These are phyloP conservation scores for Penaeus chinensis DNA, from an alignment of 1,140 invertebrate genomes.

Conservation along the genomic window DNA sequence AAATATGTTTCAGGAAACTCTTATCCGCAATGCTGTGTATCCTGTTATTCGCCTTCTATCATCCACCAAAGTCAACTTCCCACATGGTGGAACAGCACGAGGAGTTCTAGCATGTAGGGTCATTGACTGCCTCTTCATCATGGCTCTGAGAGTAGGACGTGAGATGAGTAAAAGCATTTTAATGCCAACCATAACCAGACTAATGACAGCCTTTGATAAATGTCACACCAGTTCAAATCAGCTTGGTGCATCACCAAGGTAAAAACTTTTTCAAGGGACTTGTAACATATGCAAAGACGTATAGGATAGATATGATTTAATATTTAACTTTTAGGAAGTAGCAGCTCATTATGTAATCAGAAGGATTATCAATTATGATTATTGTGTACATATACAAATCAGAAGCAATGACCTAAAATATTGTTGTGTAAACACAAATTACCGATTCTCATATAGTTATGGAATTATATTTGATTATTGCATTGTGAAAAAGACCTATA, in stretches of 20 bases:
- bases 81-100: slow-evolving; percentile 80
- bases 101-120: slow-evolving; percentile 82
- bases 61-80: slow-evolving; percentile 81
- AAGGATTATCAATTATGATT: no score
- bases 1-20: slow-evolving; percentile 72
- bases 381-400: no score
- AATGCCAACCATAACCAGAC: slow-evolving; percentile 78
- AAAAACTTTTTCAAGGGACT: background rate
- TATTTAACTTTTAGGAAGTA: no score
- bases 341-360: no score
- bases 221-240: slow-evolving; percentile 71
- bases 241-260: slow-evolving; percentile 53
- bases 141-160: slow-evolving; percentile 81
- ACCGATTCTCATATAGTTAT: no score
- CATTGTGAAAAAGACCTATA: no score
- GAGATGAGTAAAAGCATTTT: slow-evolving; percentile 86
- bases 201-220: slow-evolving; percentile 90
- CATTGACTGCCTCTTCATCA: slow-evolving; percentile 81
- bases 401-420: no score
- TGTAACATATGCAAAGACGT: no score
- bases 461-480: no score
- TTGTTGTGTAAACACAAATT: no score
- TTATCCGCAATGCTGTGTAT: slow-evolving; percentile 82
- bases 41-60: slow-evolving; percentile 72
- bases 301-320: no score